A percentile compares a stretch with the other conserved stretches of the same genome.
Evolutionary conservation across 2,113 vertebrate species (phyloP).

Genomic region (Rhipidura dahli): DNA sequence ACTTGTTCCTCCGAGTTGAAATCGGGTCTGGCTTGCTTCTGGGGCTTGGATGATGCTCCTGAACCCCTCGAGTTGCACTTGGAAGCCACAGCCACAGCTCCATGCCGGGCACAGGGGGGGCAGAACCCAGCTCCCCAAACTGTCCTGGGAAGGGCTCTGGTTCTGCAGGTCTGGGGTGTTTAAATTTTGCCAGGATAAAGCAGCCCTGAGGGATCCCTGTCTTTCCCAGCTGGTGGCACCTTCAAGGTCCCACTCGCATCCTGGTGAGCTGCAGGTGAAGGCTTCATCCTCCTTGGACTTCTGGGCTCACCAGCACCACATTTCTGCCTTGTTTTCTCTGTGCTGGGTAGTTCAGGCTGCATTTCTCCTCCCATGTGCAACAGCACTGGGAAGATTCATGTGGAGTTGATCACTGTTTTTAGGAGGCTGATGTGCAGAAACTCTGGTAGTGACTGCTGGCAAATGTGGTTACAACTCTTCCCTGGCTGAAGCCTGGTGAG

Average conservation of each 20-base stretch:
- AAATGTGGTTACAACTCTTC: neutral
- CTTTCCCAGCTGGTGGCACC: neutral
- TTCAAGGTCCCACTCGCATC: fast-evolving
- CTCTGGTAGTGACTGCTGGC: neutral
- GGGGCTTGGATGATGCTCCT: neutral
- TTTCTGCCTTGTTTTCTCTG: neutral
- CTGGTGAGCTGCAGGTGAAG: neutral
- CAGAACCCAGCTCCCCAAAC: neutral
- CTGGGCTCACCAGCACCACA: fast-evolving
- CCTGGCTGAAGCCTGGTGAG: neutral
- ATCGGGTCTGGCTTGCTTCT: neutral
- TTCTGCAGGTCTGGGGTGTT: neutral
- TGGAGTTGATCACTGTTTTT: neutral
- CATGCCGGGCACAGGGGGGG: fast-evolving
- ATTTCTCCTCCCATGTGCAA: neutral
- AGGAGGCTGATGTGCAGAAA: neutral
- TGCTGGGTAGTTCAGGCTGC: neutral
- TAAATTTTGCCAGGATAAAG: neutral
- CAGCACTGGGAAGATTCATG: neutral
- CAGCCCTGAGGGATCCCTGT: neutral
- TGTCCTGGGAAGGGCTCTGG: neutral
- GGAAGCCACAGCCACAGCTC: fast-evolving
- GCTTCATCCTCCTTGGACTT: fast-evolving
- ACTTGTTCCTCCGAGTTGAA: neutral
- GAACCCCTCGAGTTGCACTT: neutral